phyloP scores from a whole-genome alignment of 2,113 vertebrate species.

The Notarius lentiginosus region DNA sequence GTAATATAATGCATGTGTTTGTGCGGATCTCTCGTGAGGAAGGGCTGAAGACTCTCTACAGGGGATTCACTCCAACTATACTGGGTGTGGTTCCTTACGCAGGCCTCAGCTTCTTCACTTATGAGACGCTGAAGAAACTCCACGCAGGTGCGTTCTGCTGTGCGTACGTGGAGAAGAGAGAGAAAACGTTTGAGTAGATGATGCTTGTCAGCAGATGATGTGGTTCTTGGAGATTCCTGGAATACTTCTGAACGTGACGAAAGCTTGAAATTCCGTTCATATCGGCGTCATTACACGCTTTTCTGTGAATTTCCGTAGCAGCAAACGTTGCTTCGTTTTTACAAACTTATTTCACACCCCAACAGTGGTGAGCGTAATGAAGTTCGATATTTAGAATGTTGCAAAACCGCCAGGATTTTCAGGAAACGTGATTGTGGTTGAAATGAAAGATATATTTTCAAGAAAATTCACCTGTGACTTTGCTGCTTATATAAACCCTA shows the following conservation, averaged over 20 bases:
- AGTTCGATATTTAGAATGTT: not conserved
- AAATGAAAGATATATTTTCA: not conserved
- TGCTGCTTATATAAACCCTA: not conserved
- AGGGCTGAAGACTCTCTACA: conserved; percentile 86
- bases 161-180: not conserved
- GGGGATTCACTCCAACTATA: conserved; percentile 90
- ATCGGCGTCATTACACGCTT: not conserved
- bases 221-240: not conserved
- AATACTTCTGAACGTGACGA: not conserved
- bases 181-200: not conserved
- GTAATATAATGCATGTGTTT: conserved; percentile 94
- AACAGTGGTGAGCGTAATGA: not conserved
- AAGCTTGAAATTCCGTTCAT: not conserved
- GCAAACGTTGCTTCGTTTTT: not conserved
- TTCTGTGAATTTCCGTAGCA: not conserved
- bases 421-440: not conserved
- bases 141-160: conserved; percentile 79
- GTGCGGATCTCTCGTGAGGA: conserved; percentile 92
- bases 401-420: not conserved
- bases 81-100: conserved; percentile 92
- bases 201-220: not conserved
- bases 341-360: not conserved
- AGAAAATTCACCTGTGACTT: not conserved
- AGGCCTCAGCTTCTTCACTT: conserved; percentile 96
- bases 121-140: conserved; percentile 89